Evolutionary conservation across 2,113 vertebrate species (phyloP), one percentile per base, ranked within the genome.

Genomic region (Macaca nemestrina): DNA sequence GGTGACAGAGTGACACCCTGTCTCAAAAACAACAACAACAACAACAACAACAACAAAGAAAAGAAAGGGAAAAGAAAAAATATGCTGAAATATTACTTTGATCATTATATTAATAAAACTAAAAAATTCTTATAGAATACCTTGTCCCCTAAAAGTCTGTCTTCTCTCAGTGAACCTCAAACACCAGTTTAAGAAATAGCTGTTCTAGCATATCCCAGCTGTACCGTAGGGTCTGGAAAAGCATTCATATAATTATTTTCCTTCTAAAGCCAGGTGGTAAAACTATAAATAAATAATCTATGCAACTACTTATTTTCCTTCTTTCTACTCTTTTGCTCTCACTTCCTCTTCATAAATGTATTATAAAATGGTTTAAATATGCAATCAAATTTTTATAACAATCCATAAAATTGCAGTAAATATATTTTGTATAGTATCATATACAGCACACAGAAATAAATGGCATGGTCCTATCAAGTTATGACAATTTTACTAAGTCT

Each of bases 361-460:
- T 27, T 82, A 96, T 40, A 88, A 97, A 96, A 85, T 80, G 7
- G 4, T 73, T 95, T 92, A 94, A 93, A 90, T 88, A 38, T 35
- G 35, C 67, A 57, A 73, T 81, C 27, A 96, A 72, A 38, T 38
- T 97, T 97, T 97, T 92, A 96, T 85, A 90, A 27, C 12, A 86
- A 92, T 61, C 35, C 32, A 88, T 82, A 88, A 81, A 95, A 59
- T 12, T 88, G 10, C 22, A 82, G 73, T 90, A 87, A 96, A 94
- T 94, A 43, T 61, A 0, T 75, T 83, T 8, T 3, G 0, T 80
- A 22, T 89, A 86, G 72, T 57, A 94, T 6, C 81, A 17, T n/a
- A 83, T 55, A 79, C 72, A 95, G 25, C 18, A 90, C 17, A 61
- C 2, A 43, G 8, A 45, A 96, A 91, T 94, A 73, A 78, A 45